phyloP scores from a whole-genome alignment of 2,113 vertebrate species.

The Anhinga rufa region DNA sequence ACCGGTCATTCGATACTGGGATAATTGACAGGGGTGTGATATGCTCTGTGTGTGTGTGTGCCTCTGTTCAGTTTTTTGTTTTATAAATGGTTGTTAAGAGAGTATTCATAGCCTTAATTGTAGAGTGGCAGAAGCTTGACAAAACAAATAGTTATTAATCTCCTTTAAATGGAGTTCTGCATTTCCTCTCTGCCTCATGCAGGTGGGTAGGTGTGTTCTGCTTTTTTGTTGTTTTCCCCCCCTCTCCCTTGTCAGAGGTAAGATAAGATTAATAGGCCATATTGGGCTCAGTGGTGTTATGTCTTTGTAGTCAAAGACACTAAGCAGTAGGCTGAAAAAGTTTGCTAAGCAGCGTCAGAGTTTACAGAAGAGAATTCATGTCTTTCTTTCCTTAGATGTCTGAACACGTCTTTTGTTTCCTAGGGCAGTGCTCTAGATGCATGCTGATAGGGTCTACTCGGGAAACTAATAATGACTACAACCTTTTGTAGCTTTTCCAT shows the following conservation, averaged over 20 bases:
- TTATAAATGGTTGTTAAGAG: background rate
- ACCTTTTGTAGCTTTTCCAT: background rate
- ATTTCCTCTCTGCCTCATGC: background rate
- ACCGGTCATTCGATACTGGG: background rate
- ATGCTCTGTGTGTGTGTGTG: no score
- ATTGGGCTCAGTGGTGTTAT: background rate
- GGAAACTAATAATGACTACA: background rate
- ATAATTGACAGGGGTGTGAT: background rate
- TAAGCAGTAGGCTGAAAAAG: background rate
- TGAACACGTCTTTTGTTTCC: background rate
- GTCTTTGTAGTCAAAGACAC: background rate
- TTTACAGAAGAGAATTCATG: background rate
- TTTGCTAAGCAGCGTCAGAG: background rate
- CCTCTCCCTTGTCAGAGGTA: background rate
- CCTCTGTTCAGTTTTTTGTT: background rate
- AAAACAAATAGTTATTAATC: background rate
- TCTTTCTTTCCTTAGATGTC: background rate
- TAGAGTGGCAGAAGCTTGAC: background rate
- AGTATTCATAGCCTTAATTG: background rate
- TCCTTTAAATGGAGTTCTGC: background rate
- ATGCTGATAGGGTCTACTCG: background rate
- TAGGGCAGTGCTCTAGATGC: background rate
- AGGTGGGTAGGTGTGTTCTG: background rate
- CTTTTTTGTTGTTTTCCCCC: fast-evolving
- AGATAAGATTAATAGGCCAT: background rate